Evolutionary conservation across 2,113 vertebrate species (phyloP).

Genomic region (Oriolus oriolus): DNA sequence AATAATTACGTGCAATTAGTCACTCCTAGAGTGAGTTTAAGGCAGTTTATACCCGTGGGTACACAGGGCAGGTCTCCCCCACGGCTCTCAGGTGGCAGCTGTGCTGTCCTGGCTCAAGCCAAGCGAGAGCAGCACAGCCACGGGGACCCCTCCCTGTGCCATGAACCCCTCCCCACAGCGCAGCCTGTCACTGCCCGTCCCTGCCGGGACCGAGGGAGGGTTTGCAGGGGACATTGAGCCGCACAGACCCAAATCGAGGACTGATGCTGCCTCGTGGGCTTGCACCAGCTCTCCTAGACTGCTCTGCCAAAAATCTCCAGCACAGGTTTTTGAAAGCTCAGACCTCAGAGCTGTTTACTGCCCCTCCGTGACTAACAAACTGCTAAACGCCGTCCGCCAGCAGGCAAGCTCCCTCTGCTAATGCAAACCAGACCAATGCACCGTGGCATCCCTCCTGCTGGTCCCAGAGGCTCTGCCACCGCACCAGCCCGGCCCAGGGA

Average conservation of each 20-base stretch:
- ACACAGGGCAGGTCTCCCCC: neutral
- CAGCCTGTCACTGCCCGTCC: neutral
- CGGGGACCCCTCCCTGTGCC: fast-evolving
- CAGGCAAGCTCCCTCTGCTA: neutral
- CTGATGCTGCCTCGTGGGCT: fast-evolving
- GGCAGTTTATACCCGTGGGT: neutral
- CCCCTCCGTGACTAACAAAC: neutral
- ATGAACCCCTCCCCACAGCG: fast-evolving
- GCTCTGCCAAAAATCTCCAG: neutral
- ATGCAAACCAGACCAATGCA: neutral
- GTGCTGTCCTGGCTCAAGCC: neutral
- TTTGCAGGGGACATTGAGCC: too few species aligned
- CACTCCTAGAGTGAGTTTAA: neutral
- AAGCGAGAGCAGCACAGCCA: neutral
- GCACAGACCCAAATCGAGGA: neutral
- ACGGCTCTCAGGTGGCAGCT: neutral
- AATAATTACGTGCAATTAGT: neutral
- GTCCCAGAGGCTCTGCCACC: neutral
- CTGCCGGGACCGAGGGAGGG: fast-evolving
- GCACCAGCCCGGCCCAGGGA: neutral
- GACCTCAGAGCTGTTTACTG: neutral
- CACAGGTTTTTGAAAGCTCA: neutral
- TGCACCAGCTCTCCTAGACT: neutral
- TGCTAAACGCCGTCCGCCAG: neutral
- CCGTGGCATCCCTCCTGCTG: neutral